Evolutionary conservation across 2,888 invertebrate species (phyloP), one percentile per base, ranked within the genome.

Genomic region (Oscheius sp.): DNA sequence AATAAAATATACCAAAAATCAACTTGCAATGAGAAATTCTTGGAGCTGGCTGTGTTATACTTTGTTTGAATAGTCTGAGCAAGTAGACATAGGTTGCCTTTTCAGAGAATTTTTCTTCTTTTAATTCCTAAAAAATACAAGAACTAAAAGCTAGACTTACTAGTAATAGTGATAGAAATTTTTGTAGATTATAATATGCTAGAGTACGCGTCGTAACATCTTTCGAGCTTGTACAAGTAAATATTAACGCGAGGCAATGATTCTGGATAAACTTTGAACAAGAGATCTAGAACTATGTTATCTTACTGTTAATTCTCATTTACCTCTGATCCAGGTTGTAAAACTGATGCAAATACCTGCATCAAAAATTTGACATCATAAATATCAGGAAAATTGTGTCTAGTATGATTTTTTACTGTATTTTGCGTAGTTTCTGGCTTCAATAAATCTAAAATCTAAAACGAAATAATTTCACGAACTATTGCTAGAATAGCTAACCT

Each of bases 171-270:
- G 71, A 71, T 8, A 73, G 68, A 58, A 69, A 83, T 55, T 73
- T 67, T 61, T 79, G 79, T 6, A 83, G 74, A 50, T 73, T 67
- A 2, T 74, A 67, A 57, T 76, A 79, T 3, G 78, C 82, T 10
- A 80, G 52, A 1, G 73, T 65, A 0, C 83, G 72, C 17, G 76
- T 69, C 2, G 75, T 57, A 1, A 37, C 33, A 46, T 78, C 73
- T 4, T 66, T 45, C 8, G 74, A 78, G 34, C 78, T 78, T 0
- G 74, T 72, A 37, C 75, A 73, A 4, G 82, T 74, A 70, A 83
- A 82, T 12, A 75, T 73, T 17, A 83, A 69, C 2, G 81, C 71
- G 0, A 83, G 70, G 20, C 78, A 78, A 58, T 83, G 81, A 31
- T 66, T 69, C 6, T 73, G 67, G 25, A 82, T 74, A 69, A 83